phyloP scores from a whole-genome alignment of 30 jellyfish, hydroid and myxozoan genomes.

The Catostylus mosaicus region DNA sequence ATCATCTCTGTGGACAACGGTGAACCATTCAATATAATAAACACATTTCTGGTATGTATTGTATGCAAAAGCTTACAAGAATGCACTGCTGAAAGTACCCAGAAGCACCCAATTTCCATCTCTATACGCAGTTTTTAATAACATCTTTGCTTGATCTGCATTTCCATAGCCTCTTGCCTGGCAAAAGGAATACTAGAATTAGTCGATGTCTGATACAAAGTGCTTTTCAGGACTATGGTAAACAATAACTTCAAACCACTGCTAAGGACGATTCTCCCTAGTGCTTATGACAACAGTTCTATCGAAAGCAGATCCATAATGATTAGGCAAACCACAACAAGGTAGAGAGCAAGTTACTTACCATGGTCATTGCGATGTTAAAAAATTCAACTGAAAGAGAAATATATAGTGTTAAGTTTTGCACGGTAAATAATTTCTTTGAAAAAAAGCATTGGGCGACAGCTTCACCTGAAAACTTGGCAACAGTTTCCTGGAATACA shows the following conservation, averaged over 20 bases:
- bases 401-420: too few relatives aligned
- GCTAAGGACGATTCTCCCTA: neutral
- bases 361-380: conserved; percentile 67
- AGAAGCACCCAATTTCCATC: conserved; percentile 61
- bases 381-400: conserved; percentile 56
- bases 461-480: too few relatives aligned
- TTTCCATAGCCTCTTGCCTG: conserved; percentile 76
- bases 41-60: too few relatives aligned
- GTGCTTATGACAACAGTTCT: too few relatives aligned
- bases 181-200: neutral
- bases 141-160: conserved; percentile 53
- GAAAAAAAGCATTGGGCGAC: too few relatives aligned
- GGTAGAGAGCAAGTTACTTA: too few relatives aligned
- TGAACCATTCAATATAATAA: neutral
- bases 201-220: neutral
- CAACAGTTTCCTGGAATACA: too few relatives aligned
- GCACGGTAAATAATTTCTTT: too few relatives aligned
- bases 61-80: conserved; percentile 55
- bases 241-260: neutral
- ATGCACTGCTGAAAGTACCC: conserved; percentile 68
- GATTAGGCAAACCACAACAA: too few relatives aligned
- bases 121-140: conserved; percentile 25
- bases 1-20: neutral
- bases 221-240: neutral
- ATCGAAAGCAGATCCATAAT: too few relatives aligned